A percentile compares a stretch with the other conserved stretches of the same genome.
Evolutionary conservation across 2,113 vertebrate genomes (phyloP).

Genomic region (Cheilinus undulatus): DNA sequence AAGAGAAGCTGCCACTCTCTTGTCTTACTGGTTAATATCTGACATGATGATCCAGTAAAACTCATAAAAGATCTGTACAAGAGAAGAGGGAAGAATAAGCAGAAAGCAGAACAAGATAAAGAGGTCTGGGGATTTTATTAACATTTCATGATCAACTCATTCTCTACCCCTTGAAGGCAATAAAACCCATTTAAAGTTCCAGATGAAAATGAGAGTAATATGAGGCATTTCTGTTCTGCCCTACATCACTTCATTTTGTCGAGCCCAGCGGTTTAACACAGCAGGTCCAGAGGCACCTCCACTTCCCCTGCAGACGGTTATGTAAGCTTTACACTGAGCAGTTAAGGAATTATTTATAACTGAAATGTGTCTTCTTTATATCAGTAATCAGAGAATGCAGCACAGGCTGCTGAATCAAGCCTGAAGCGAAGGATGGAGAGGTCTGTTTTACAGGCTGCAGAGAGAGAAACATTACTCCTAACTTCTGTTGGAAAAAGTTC

Average conservation of each 20-base stretch:
- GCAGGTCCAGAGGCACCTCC: slow-evolving; percentile 13
- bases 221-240: not conserved
- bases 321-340: slow-evolving; percentile 21
- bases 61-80: not conserved
- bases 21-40: not conserved
- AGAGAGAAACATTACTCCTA: not conserved
- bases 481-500: not conserved
- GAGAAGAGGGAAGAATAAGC: not conserved
- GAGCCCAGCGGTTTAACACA: slow-evolving; percentile 19
- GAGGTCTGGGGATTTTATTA: slow-evolving; percentile 28
- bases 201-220: slow-evolving; percentile 21
- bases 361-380: slow-evolving; percentile 24
- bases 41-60: slow-evolving; percentile 10
- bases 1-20: not conserved
- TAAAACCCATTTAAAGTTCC: slow-evolving; percentile 26
- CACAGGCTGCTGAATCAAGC: slow-evolving; percentile 24
- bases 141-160: slow-evolving; percentile 39
- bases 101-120: slow-evolving; percentile 14
- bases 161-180: slow-evolving; percentile 25
- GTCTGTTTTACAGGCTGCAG: not conserved
- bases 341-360: slow-evolving; percentile 44
- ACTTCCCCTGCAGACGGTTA: slow-evolving; percentile 26
- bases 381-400: slow-evolving; percentile 27
- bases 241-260: slow-evolving; percentile 38
- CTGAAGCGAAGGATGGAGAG: not conserved